Base-by-base conservation (phyloP, 2,888 invertebrate species). In the Phyllotreta cruciferae region DNA sequence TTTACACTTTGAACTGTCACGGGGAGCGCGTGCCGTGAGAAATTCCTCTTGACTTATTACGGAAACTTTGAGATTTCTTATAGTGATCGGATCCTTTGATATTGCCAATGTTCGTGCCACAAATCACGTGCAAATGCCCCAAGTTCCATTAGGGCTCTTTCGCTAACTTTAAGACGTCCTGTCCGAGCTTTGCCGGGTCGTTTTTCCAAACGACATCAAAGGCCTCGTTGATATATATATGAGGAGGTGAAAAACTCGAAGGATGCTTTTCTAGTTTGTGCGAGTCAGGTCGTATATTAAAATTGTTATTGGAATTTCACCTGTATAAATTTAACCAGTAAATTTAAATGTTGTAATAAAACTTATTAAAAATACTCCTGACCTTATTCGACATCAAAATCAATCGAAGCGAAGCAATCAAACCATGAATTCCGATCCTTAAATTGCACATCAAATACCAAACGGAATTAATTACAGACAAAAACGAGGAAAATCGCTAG, bases 1-100 rank as follows among this genome's bases (percentile, higher is more conserved):
- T 73, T 66, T 65, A 66, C 72, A 72, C 71, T 69, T 71, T 65
- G 66, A 68, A 67, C 70, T 69, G 72, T 72, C 72, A 66, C 65
- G 58, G 54, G 7, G 69, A 70, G 66, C 73, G 71, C 72, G 71
- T 72, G 74, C 71, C 71, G 65, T 66, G 67, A 69, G 44, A 70
- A 73, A 73, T 73, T 71, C 70, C 74, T 64, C 67, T 65, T 73
- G 75, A 75, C 70, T 75, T 75, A 74, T 75, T 71, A 68, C 71
- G 60, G 56, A 70, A 73, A 74, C 71, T 74, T 73, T 64, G 67
- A 72, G 72, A 74, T 71, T 72, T 73, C 72, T 72, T 70, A 66
- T 62, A 57, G 63, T 60, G 73, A 73, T 73, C 73, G 70, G 68
- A 60, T 60, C 67, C 64, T 67, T 67, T 68, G 73, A 74, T 73